Evolutionary conservation across 2,888 invertebrate genomes (phyloP).

Genomic region (Hylaea fasciaria): DNA sequence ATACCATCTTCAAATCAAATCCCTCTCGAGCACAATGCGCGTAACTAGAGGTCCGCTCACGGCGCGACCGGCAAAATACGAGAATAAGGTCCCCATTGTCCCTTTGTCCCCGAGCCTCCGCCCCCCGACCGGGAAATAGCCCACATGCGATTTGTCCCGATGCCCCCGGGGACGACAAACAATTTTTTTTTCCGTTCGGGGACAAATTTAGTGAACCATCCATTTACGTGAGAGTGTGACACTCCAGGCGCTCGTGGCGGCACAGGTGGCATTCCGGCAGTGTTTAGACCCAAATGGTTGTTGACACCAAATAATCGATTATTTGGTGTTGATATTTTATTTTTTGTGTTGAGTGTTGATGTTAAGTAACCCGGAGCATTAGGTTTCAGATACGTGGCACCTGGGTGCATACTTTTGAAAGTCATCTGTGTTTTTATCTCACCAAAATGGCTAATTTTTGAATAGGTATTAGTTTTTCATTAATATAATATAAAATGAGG

Average conservation of each 20-base stretch:
- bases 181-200: slow-evolving; percentile 31
- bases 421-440: no score
- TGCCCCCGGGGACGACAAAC: slow-evolving; percentile 31
- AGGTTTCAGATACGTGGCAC: no score
- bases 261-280: neutral
- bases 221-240: slow-evolving; percentile 4
- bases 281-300: no score
- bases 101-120: slow-evolving; percentile 23
- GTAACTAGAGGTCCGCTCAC: slow-evolving; percentile 38
- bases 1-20: slow-evolving; percentile 40
- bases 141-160: slow-evolving; percentile 31
- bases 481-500: no score
- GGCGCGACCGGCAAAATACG: slow-evolving; percentile 23
- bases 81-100: slow-evolving; percentile 30
- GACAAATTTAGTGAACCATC: slow-evolving; percentile 10
- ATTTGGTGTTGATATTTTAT: neutral
- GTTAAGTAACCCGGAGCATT: no score
- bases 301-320: no score
- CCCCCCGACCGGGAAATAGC: slow-evolving; percentile 19
- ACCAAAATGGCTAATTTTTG: no score
- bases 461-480: no score
- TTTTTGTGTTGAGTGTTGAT: no score
- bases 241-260: neutral
- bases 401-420: no score
- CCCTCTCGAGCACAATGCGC: slow-evolving; percentile 39